Conservation (phyloP, 2,797 vertebrate genomes). For the Coendou prehensilis region DNA sequence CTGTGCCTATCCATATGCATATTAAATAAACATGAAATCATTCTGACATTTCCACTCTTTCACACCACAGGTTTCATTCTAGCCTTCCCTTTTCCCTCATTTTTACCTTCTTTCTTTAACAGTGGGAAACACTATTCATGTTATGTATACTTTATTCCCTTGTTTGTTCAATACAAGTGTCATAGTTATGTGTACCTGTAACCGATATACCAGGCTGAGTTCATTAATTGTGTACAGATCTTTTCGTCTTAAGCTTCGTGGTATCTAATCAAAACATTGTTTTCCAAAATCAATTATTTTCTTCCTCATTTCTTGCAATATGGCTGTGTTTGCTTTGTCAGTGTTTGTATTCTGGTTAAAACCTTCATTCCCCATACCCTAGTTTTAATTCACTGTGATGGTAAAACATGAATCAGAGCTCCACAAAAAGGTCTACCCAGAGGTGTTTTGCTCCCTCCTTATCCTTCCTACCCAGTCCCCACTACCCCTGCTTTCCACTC, state of each 20-base stretch:
- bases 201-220: neutral
- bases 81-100: neutral
- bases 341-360: neutral
- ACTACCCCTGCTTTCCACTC: neutral
- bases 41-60: neutral
- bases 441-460: neutral
- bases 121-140: neutral
- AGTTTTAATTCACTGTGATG: neutral
- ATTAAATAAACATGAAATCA: neutral
- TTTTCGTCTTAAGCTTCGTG: slow-evolving; percentile 34
- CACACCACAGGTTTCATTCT: neutral
- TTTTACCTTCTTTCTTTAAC: neutral
- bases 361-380: neutral
- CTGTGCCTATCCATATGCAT: neutral
- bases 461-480: neutral
- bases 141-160: neutral
- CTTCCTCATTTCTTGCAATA: neutral
- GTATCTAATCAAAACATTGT: neutral
- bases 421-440: neutral
- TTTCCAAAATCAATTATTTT: slow-evolving; percentile 24
- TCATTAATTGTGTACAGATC: neutral
- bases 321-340: slow-evolving; percentile 2
- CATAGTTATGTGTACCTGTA: neutral
- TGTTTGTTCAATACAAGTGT: neutral
- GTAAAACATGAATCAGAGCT: neutral